A percentile compares a stretch with the other conserved stretches of the same genome.
Evolutionary conservation across 2,888 invertebrate genomes (phyloP).

Genomic region (Abrostola triplasia): DNA sequence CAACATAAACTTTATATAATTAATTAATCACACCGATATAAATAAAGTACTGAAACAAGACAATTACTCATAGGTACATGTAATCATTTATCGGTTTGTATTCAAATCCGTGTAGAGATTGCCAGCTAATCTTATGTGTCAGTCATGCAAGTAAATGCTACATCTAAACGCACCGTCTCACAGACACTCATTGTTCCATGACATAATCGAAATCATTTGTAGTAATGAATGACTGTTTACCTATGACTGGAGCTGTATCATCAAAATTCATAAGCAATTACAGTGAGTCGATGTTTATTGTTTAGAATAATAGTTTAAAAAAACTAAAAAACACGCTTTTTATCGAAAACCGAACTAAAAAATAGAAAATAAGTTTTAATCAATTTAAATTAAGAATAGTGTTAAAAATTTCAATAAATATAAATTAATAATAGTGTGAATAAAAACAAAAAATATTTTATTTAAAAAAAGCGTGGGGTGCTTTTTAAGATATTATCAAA

Average conservation of each 20-base stretch:
- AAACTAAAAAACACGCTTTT: no score
- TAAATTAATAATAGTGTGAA: no score
- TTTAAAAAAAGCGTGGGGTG: no score
- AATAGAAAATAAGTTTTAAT: no score
- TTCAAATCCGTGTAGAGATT: conserved; percentile 20
- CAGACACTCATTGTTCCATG: conserved; percentile 27
- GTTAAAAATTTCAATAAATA: no score
- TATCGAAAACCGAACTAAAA: no score
- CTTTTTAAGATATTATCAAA: no score
- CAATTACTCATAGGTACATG: conserved; percentile 15
- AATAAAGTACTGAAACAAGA: conserved; percentile 7
- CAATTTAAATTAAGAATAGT: no score
- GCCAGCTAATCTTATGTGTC: conserved; percentile 24
- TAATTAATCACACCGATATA: conserved; percentile 17
- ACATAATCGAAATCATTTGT: conserved; percentile 18
- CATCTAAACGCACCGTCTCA: conserved; percentile 16
- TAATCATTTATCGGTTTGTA: conserved; percentile 22
- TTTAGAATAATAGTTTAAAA: background rate
- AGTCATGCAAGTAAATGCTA: conserved; percentile 24
- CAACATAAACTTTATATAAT: background rate
- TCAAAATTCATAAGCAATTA: background rate
- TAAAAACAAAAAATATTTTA: no score
- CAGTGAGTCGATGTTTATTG: background rate
- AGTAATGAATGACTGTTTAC: conserved; percentile 24
- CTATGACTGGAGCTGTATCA: conserved; percentile 3